Evolutionary conservation across 2,888 invertebrate species (phyloP), one percentile per base, ranked within the genome.

Genomic region (Melipona bicolor): DNA sequence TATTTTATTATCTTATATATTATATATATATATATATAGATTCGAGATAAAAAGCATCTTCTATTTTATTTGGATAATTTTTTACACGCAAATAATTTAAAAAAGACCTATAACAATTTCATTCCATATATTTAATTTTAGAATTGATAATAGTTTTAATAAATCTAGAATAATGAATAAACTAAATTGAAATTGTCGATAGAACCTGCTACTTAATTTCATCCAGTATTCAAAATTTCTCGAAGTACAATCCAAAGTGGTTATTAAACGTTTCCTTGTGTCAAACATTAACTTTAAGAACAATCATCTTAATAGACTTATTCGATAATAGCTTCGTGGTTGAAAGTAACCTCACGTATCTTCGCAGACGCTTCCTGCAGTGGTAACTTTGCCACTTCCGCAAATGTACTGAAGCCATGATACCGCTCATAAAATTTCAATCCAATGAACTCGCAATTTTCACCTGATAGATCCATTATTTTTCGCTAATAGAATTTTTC

Each of bases 351-450:
- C 21, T 74, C 19, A 54, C 54, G 36, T 24, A 43, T 54, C 36
- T 27, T 52, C 32, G 15, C 62, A 21, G 49, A 11, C 61, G 3
- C 9, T 54, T n/a, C 32, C 68, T 21, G 21, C 43, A 43, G 56
- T 15, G 43, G 43, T 75, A 65, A 76, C 59, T 78, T 64, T 36
- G 21, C 50, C 77, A 65, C 49, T 56, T 65, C 1, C 36, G 15
- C n/a, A 27, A 11, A 3, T 11, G 27, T 36, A 17, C 52, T 9
- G 24, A 43, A 2, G 52, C 17, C 49, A 52, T 17, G 13, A 3
- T 24, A 43, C 52, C 27, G 43, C n/a, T n/a, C 68, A 3, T 56
- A 61, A 68, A 79, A 77, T 27, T 68, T 61, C 56, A 5, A 68
- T 54, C 27, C 61, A 27, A 61, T 5, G 69, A 69, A 49, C 54